phyloP scores from a whole-genome alignment of 2,113 vertebrate genomes.

The Lepus americanus region DNA sequence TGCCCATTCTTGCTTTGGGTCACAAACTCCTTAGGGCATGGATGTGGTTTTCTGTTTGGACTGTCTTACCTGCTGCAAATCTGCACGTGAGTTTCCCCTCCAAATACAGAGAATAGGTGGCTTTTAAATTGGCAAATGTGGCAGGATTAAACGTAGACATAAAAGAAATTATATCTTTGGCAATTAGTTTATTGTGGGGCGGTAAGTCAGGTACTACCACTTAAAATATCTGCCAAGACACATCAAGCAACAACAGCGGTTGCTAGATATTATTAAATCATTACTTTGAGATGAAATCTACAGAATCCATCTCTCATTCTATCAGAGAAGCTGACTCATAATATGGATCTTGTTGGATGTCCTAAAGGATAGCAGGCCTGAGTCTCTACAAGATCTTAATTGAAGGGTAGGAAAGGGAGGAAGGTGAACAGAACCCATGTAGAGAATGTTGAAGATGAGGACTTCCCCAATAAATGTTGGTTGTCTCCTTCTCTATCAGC shows the following conservation, averaged over 20 bases:
- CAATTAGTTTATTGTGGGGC: background rate
- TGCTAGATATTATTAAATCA: conserved; percentile 51
- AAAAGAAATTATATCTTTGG: conserved; percentile 45
- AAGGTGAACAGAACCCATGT: background rate
- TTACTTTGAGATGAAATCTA: conserved; percentile 25
- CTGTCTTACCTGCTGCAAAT: conserved; percentile 54
- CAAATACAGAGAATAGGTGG: background rate
- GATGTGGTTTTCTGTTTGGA: conserved; percentile 29
- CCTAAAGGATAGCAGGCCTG: background rate
- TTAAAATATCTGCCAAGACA: conserved; percentile 51
- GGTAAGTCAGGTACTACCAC: background rate
- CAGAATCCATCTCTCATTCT: conserved; percentile 28
- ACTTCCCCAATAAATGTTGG: background rate
- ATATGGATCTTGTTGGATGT: background rate
- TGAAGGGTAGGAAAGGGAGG: background rate
- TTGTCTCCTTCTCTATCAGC: conserved; percentile 14
- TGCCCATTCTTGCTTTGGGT: conserved; percentile 64
- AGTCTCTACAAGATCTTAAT: conserved; percentile 33
- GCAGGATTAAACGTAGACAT: conserved; percentile 34
- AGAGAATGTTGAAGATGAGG: conserved; percentile 45
- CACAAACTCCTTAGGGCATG: conserved; percentile 57
- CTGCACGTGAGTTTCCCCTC: background rate
- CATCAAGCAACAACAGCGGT: conserved; percentile 20
- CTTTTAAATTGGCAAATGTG: conserved; percentile 50
- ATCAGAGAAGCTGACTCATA: conserved; percentile 44